Conservation (phyloP, 1,140 invertebrate species). For the Apolygus lucorum region DNA sequence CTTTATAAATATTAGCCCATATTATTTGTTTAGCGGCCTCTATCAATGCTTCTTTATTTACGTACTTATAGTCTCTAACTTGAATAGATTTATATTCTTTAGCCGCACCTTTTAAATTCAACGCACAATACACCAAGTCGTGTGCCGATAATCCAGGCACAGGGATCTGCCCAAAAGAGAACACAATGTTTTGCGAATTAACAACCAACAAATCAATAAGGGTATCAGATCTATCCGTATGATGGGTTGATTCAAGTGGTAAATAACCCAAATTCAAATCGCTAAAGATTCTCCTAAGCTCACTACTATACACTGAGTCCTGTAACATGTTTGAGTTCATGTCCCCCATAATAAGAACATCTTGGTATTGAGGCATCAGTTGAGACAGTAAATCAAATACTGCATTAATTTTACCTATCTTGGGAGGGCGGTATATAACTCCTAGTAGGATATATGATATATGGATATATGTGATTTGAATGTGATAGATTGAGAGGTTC, state of each 20-base stretch:
- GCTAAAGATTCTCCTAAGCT: not conserved
- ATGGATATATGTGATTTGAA: no score
- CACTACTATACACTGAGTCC: not conserved
- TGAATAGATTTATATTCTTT: not conserved
- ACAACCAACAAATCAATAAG: slow-evolving; percentile 11
- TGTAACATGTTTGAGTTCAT: not conserved
- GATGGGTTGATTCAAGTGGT: slow-evolving; percentile 12
- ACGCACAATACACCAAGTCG: slow-evolving; percentile 15
- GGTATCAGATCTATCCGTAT: slow-evolving; percentile 9
- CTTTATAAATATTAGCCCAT: not conserved
- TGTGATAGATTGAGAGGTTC: no score
- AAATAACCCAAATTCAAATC: not conserved
- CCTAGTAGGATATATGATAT: no score
- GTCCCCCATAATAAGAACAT: not conserved
- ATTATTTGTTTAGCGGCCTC: not conserved
- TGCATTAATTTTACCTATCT: not conserved
- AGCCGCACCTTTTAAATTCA: not conserved
- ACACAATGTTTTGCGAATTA: not conserved
- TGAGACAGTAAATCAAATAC: not conserved
- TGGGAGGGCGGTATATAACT: not conserved
- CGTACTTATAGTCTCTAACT: not conserved
- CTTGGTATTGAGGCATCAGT: not conserved
- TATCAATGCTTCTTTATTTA: not conserved
- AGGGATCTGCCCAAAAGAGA: not conserved
- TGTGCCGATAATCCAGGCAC: slow-evolving; percentile 15